phyloP scores from a whole-genome alignment of 2,888 invertebrate genomes.

The Catocala fraxini region DNA sequence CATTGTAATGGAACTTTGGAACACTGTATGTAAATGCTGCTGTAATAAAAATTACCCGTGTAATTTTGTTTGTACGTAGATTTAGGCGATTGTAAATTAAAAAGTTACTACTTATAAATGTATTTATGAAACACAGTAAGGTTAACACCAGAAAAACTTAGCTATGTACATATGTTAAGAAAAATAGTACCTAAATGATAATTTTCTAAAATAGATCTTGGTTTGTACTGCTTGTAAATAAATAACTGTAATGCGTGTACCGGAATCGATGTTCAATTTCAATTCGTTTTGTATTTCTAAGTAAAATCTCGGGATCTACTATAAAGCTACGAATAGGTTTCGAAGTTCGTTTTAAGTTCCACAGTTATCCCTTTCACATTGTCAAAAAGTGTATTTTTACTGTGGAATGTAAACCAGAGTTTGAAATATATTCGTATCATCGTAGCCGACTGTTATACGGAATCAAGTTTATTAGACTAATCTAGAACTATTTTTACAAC shows the following conservation, averaged over 20 bases:
- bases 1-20: slow-evolving; percentile 55
- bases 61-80: slow-evolving; percentile 77
- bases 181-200: slow-evolving; percentile 69
- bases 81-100: slow-evolving; percentile 83
- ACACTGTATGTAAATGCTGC: slow-evolving; percentile 75
- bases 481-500: slow-evolving; percentile 83
- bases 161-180: slow-evolving; percentile 84
- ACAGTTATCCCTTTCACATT: slow-evolving; percentile 11
- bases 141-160: slow-evolving; percentile 85
- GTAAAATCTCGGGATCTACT: slow-evolving; percentile 38
- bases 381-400: slow-evolving; percentile 19
- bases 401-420: slow-evolving; percentile 25
- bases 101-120: slow-evolving; percentile 79
- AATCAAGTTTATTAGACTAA: slow-evolving; percentile 62
- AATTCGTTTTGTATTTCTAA: slow-evolving; percentile 48
- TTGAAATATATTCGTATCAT: slow-evolving; percentile 32
- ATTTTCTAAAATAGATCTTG: slow-evolving; percentile 73
- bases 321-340: slow-evolving; percentile 21
- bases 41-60: slow-evolving; percentile 73
- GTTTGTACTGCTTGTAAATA: slow-evolving; percentile 82
- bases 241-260: slow-evolving; percentile 61
- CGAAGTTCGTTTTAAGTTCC: slow-evolving; percentile 27
- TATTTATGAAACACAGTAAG: slow-evolving; percentile 87
- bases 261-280: slow-evolving; percentile 50
- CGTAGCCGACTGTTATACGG: slow-evolving; percentile 51